A percentile compares a stretch with the other conserved stretches of the same genome.
Evolutionary conservation across 2,113 vertebrate genomes (phyloP).

Genomic region (Leucoraja erinaceus): DNA sequence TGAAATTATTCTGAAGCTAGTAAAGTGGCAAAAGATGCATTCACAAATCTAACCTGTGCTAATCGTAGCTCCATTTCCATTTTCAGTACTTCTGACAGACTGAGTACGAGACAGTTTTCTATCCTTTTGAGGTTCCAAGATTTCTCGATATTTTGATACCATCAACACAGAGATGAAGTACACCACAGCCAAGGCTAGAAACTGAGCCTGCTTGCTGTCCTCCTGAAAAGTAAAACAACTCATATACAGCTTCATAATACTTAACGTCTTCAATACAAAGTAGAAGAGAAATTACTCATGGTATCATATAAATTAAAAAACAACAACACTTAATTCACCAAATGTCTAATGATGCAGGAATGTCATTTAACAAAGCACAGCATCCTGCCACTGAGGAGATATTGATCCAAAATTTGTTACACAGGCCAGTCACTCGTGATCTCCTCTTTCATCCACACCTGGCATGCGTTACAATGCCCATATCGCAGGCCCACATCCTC

Average conservation of each 20-base stretch:
- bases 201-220: conserved; percentile 98
- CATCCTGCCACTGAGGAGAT: no score
- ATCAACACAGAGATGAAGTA: conserved; percentile 98
- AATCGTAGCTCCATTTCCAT: conserved; percentile 45
- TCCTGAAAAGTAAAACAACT: conserved; percentile 60
- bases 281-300: background rate
- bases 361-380: no score
- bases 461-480: no score
- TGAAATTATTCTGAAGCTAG: background rate
- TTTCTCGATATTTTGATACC: conserved; percentile 98
- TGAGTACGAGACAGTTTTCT: conserved; percentile 57
- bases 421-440: no score
- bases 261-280: background rate
- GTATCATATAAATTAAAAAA: background rate
- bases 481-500: no score
- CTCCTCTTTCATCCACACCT: no score
- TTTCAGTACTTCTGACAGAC: conserved; percentile 62
- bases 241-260: background rate
- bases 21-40: background rate
- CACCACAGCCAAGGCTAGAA: conserved; percentile 91
- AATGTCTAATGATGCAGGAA: no score
- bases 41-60: conserved; percentile 49
- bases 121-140: conserved; percentile 90
- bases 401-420: no score
- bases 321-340: background rate